Evolutionary conservation across 2,888 invertebrate genomes (phyloP).

Genomic region (Xylota segnis): DNA sequence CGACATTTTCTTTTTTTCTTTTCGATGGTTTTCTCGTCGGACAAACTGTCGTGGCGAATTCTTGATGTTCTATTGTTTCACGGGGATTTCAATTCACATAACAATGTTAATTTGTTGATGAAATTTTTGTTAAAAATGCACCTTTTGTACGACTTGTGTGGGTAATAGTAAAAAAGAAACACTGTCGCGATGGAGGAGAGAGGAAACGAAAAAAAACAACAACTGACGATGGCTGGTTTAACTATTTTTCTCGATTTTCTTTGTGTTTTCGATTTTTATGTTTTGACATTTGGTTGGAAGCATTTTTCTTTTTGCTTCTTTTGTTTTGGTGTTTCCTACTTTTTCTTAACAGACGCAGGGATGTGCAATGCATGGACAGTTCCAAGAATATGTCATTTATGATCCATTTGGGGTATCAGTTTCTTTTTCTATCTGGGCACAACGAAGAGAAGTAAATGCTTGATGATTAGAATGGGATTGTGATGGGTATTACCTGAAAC

Average conservation of each 20-base stretch:
- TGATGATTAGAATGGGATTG: too few relatives aligned
- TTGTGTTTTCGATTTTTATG: constrained; percentile 48
- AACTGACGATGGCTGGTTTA: constrained; percentile 14
- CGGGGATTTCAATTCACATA: constrained; percentile 40
- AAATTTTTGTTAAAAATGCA: not conserved
- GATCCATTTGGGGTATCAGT: too few relatives aligned
- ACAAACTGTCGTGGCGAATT: constrained; percentile 24
- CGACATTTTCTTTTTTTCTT: constrained; percentile 80
- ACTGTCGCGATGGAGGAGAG: not conserved
- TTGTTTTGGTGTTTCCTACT: not conserved
- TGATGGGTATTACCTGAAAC: too few relatives aligned
- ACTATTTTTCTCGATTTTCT: constrained; percentile 38
- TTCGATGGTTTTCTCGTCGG: not conserved
- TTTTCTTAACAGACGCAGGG: constrained; percentile 18
- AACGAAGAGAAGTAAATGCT: too few relatives aligned
- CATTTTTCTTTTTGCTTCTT: not conserved
- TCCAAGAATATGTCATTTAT: too few relatives aligned
- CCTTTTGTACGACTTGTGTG: constrained; percentile 4
- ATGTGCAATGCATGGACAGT: not conserved
- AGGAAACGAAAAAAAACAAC: constrained; percentile 35
- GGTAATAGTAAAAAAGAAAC: constrained; percentile 12
- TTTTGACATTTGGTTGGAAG: constrained; percentile 41
- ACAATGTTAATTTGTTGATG: constrained; percentile 34
- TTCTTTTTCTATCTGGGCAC: too few relatives aligned
- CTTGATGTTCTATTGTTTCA: constrained; percentile 9